Evolutionary conservation across 2,888 invertebrate species (phyloP), one percentile per base, ranked within the genome.

Genomic region (Xiphydria camelus): DNA sequence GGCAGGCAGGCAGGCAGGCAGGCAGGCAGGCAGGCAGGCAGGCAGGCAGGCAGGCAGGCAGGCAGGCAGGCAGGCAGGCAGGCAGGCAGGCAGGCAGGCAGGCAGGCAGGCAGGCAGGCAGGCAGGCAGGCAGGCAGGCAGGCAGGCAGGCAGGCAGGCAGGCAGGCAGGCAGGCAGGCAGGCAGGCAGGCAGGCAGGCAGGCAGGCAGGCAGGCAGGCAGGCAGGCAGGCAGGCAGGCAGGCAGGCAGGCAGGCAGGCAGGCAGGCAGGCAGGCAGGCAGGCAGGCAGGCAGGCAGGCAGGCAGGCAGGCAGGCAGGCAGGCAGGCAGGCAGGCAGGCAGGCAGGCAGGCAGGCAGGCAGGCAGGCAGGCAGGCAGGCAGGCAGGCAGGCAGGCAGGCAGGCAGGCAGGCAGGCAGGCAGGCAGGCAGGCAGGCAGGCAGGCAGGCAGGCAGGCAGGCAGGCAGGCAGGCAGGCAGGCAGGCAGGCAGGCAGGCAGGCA

Each of bases 61-160:
- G 32, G 32, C 6, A n/a, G 32, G 32, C 32, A 32, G 32, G 32
- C 32, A n/a, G 32, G 32, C 32, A 32, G 32, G 32, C 32, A n/a
- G 32, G 32, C 32, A 32, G 32, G 32, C 32, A n/a, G 32, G 32
- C 32, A 32, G 32, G 32, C 32, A n/a, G 32, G 32, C 32, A 32
- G 32, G 32, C 32, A n/a, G 32, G 32, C 32, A 32, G 32, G 32
- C 32, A n/a, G 32, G 32, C 32, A 32, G 32, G 32, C 32, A n/a
- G 32, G 32, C 32, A 32, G 32, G 32, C 32, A n/a, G 32, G 32
- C 32, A 32, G 32, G 32, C 32, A n/a, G 32, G 32, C 32, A 32
- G 32, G 32, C 32, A n/a, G 32, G 32, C 32, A 32, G 32, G 32
- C 32, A n/a, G 32, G 32, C 32, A 32, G 32, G 32, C 32, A n/a